Evolutionary conservation across 2,797 vertebrate genomes (phyloP).

Genomic region (Silurus lanzhouensis): DNA sequence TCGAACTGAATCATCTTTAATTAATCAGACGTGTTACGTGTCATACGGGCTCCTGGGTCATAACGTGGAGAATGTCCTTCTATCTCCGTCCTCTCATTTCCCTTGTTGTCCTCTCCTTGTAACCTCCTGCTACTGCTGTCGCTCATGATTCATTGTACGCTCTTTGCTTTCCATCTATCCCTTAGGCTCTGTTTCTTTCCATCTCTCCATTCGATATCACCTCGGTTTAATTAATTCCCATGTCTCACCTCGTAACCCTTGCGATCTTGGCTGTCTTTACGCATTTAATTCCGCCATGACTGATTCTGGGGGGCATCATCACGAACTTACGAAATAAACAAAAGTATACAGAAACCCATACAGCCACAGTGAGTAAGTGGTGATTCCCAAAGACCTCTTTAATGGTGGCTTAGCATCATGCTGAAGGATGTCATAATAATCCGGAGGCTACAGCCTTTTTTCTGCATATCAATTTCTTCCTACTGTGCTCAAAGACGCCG

Average conservation of each 20-base stretch:
- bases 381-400: slow-evolving; percentile 46
- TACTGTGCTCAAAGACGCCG: not conserved
- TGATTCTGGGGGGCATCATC: slow-evolving; percentile 11
- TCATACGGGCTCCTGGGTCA: slow-evolving; percentile 10
- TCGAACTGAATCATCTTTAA: not conserved
- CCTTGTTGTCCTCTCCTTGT: slow-evolving; percentile 9
- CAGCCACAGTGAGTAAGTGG: not conserved
- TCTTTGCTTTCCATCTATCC: slow-evolving; percentile 21
- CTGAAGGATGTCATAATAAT: slow-evolving; percentile 57
- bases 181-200: slow-evolving; percentile 14
- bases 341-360: not conserved
- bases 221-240: slow-evolving; percentile 27
- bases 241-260: slow-evolving; percentile 11
- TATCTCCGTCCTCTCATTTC: not conserved
- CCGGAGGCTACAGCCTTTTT: not conserved
- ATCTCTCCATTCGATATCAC: slow-evolving; percentile 7
- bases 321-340: slow-evolving; percentile 25
- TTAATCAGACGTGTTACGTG: slow-evolving; percentile 15
- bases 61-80: not conserved
- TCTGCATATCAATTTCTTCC: slow-evolving; percentile 45
- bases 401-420: slow-evolving; percentile 19
- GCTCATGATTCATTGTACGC: not conserved
- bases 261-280: not conserved
- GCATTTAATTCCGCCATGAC: slow-evolving; percentile 22
- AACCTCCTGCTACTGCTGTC: not conserved